Base-by-base conservation (phyloP, 1,140 invertebrate genomes). In the Meloidogyne chitwoodi region DNA sequence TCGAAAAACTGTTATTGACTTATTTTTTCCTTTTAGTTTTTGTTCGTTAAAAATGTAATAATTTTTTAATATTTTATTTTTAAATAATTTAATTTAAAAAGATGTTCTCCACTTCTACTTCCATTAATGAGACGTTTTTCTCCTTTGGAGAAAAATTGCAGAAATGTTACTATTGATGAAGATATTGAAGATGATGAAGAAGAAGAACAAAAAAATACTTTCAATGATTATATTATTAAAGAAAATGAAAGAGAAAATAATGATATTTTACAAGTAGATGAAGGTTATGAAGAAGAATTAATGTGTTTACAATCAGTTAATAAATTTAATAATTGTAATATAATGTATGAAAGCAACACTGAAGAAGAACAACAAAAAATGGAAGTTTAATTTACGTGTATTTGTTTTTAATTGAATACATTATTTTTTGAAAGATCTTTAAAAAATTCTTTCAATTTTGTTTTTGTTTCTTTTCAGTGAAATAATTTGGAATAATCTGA, bases 21-120 rank as follows among this genome's bases (percentile, higher is more conserved):
- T 78, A 12, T 77, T 34, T 56, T 77, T 77, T 29, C 76, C 76
- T 38, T 77, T 77, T 29, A 77, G 76, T 24, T 56, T 78, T 68
- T 78, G 70, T 64, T 31, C 56, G 27, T 29, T 74, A 48, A 74
- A 74, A 27, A 74, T 62, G 71, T 74, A 74, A 65, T 10, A 41
- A 41, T 41, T 41, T 16, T 56, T 56, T n/a, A 48, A 3, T n/a
- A 5, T 56, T 56, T 48, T 48, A 0, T 19, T 19, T 19, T 19
- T 56, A 56, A 56, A n/a, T 56, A n/a, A n/a, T 56, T 56, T 22
- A 56, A 27, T 29, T n/a, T 27, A n/a, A 26, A 34, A 29, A 24
- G 41, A 63, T 29, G 22, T 73, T 73, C 48, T 34, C 64, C 56
- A 41, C 22, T 67, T n/a, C 6, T 67, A 31, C 22, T 34, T 67